Percentiles rank a stretch among this genome's conserved stretches.
phyloP scores from a whole-genome alignment of 2,113 vertebrate species.

The Calonectris borealis region DNA sequence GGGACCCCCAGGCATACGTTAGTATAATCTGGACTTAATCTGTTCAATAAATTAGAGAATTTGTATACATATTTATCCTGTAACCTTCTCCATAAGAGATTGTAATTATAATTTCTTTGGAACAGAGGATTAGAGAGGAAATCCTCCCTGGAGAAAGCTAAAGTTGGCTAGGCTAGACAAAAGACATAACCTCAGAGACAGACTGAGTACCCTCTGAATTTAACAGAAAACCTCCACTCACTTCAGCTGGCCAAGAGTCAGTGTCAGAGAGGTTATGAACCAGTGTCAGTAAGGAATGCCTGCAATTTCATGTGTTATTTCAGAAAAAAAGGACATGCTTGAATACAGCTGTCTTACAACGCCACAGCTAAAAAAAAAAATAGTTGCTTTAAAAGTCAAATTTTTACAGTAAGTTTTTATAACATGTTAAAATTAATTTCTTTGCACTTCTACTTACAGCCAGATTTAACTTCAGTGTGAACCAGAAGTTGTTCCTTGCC shows the following conservation, averaged over 20 bases:
- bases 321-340: background rate
- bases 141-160: background rate
- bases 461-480: conserved; percentile 47
- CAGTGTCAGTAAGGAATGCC: background rate
- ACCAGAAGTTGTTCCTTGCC: background rate
- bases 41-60: background rate
- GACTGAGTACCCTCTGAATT: background rate
- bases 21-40: background rate
- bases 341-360: background rate
- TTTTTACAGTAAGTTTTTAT: background rate
- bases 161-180: background rate
- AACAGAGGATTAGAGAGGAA: background rate
- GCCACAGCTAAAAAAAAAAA: background rate
- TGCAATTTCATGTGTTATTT: background rate
- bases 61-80: background rate
- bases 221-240: background rate
- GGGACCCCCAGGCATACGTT: accelerated
- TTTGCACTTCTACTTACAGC: conserved; percentile 50
- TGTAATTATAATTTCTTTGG: background rate
- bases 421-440: background rate
- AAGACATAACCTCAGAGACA: background rate
- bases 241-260: background rate
- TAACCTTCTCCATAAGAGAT: accelerated
- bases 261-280: background rate
- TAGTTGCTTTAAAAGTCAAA: background rate